Evolutionary conservation across 1,140 invertebrate species (phyloP), one percentile per base, ranked within the genome.

Genomic region (Atopsyche davidsoni): DNA sequence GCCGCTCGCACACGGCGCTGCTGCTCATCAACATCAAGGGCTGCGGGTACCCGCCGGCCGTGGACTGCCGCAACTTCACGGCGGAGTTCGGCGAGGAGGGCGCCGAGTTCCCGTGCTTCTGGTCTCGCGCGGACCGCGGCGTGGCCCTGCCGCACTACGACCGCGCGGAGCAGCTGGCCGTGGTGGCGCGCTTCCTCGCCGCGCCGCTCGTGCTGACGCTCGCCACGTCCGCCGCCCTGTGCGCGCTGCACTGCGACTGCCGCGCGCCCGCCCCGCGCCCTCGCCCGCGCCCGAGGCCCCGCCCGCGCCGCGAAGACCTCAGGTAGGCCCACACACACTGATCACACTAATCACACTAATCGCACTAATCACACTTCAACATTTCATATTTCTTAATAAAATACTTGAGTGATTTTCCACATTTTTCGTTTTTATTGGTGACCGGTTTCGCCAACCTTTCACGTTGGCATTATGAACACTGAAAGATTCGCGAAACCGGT

Each of bases 31-130:
- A 75, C 53, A 72, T 75, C 51, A 75, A 73, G 66, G 88, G 87
- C 3, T 92, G 89, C 67, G 89, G 89, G n/a, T 92, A 92, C 67
- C 89, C 89, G 36, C 89, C 89, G 14, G 75, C 72, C 17, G 85
- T 91, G n/a, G 79, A 85, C 60, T 93, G 89, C 68, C 78, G 81
- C 56, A 87, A 87, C 59, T 92, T 92, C 64, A 88, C 85, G 25
- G 75, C 78, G 21, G 79, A 76, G 50, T 87, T 85, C 60, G 87
- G 87, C 42, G 75, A 78, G 58, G 81, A 85, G 57, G 86, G 87
- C 46, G 80, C 83, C 17, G 79, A 78, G 60, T 91, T 88, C 64
- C 85, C 86, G 11, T 92, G 89, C 64, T 86, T 82, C 69, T 92
- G 89, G 77, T 91, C 87, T 50, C 75, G 82, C 13, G 79, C 86